A percentile compares a stretch with the other conserved stretches of the same genome.
Evolutionary conservation across 2,113 vertebrate genomes (phyloP).

Genomic region (Onychostoma macrolepis): DNA sequence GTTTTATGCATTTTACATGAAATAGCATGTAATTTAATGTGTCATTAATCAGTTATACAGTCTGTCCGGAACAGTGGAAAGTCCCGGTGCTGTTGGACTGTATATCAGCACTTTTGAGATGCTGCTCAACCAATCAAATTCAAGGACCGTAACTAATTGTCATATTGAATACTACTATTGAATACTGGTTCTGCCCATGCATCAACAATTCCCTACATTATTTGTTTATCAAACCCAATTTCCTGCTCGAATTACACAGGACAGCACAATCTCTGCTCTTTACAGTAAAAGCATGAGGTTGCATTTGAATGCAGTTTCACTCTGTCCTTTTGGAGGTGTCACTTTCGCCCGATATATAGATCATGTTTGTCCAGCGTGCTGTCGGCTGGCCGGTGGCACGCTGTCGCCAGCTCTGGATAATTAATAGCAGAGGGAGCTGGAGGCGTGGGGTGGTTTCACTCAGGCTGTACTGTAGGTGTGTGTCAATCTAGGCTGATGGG

Average conservation of each 20-base stretch:
- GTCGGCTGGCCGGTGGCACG: neutral
- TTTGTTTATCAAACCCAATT: neutral
- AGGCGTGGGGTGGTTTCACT: constrained; percentile 18
- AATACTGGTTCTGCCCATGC: neutral
- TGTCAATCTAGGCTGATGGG: constrained; percentile 19
- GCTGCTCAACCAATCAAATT: constrained; percentile 8
- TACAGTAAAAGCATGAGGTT: neutral
- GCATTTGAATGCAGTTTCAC: neutral
- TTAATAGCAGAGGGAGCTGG: constrained; percentile 45
- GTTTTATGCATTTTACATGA: neutral
- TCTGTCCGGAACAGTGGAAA: neutral
- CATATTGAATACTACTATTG: neutral
- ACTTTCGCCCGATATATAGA: constrained; percentile 5
- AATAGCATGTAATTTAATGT: neutral
- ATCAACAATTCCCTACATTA: neutral
- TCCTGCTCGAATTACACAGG: neutral
- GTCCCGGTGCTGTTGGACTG: neutral
- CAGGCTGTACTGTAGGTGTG: constrained; percentile 22
- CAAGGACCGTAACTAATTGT: constrained; percentile 17
- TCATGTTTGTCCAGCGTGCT: neutral
- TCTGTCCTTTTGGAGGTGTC: neutral
- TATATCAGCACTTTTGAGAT: neutral
- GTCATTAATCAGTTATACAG: neutral
- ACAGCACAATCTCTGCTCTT: neutral
- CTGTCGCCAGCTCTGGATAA: constrained; percentile 31